phyloP scores from a whole-genome alignment of 1,140 invertebrate genomes.

The Pteromalus puparum region DNA sequence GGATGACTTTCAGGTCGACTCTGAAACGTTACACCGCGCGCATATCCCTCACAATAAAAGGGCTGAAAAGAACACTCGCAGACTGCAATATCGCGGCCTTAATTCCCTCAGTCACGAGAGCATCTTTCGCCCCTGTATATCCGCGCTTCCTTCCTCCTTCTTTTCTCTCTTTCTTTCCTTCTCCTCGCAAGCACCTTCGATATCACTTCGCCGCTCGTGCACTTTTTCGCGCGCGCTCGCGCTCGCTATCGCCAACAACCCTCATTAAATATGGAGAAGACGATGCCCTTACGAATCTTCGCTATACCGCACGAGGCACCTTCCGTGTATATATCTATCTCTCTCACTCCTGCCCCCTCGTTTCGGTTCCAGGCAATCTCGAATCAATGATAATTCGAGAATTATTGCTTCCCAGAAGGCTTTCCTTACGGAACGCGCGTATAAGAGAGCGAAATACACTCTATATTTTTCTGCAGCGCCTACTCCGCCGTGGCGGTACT shows the following conservation, averaged over 20 bases:
- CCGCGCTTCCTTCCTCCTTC: background rate
- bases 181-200: background rate
- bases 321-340: background rate
- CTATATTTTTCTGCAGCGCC: background rate
- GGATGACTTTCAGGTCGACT: background rate
- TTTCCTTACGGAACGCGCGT: background rate
- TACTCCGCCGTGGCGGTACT: background rate
- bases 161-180: background rate
- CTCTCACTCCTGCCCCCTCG: background rate
- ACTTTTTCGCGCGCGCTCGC: conserved; percentile 1
- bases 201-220: conserved; percentile 15
- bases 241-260: background rate
- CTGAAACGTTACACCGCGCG: background rate
- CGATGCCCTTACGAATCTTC: conserved; percentile 42
- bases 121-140: background rate
- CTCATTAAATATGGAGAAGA: conserved; percentile 42
- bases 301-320: background rate
- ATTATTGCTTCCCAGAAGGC: conserved; percentile 39
- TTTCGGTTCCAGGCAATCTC: conserved; percentile 26
- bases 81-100: conserved; percentile 28
- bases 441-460: background rate
- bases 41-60: background rate
- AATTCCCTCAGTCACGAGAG: conserved; percentile 9
- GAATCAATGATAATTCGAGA: conserved; percentile 48
- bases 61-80: background rate